Base-by-base conservation (phyloP, 2,113 vertebrate genomes). In the Myrmecobius fasciatus region DNA sequence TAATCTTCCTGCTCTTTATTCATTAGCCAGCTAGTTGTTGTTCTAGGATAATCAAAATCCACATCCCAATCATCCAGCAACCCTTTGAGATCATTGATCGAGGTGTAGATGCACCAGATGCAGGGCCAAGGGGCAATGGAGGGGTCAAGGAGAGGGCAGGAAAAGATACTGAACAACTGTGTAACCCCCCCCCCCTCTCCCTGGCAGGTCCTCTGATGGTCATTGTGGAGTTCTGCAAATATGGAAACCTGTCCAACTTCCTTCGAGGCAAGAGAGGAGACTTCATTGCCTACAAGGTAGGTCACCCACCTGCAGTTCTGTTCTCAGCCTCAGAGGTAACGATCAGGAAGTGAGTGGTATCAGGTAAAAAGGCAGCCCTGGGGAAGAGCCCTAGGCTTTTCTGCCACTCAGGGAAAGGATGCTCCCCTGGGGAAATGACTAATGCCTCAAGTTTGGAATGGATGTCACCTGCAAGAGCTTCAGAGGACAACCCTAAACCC, bases 161-260 rank as follows among this genome's bases (percentile, higher is more conserved):
- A 31, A 36, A 20, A 14, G 60, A 4, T 22, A 8, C 67, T 43
- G 26, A 56, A 7, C 8, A 1, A 92, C 94, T 94, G 12, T 92
- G 25, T 25, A 51, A 52, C 96, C 52, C 94, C 93, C 95, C n/a
- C n/a, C n/a, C n/a, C n/a, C n/a, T n/a, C n/a, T n/a, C n/a, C n/a
- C n/a, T 95, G 96, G 94, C 92, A 99, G 99, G 99, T 93, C 99
- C 99, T 49, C 95, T 99, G 97, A 99, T 99, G 99, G 99, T 99
- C 97, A 99, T 99, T 48, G 99, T 99, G 91, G 99, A 99, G 97
- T 99, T 99, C 60, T 99, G 99, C 99, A 99, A 99, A 97, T 99
- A 99, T 28, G 99, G 99, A 96, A 99, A 99, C 95, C 97, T 99
- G 96, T 99, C 99, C 92, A 99, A 99, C 98, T 99, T 99, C 47